These are phyloP conservation scores for Drosophila virilis DNA, from an alignment of 1,140 invertebrate species.

Conservation along the genomic window DNA sequence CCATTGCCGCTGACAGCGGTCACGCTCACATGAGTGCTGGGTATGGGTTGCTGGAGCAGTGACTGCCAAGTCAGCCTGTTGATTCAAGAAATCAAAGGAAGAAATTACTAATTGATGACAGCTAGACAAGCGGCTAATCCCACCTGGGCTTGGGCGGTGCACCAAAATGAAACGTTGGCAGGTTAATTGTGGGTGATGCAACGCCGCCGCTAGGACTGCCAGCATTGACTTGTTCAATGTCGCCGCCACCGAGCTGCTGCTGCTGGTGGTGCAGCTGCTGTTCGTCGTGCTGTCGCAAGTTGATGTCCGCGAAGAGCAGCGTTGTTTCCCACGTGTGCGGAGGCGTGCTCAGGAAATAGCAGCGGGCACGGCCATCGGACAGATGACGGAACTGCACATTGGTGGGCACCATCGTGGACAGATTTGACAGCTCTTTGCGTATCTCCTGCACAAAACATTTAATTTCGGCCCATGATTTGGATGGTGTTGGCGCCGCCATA, in stretches of 20 bases:
- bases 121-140: background rate
- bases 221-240: slow-evolving; percentile 10
- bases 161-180: slow-evolving; percentile 46
- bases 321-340: slow-evolving; percentile 95
- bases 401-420: slow-evolving; percentile 91
- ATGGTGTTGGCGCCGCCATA: slow-evolving; percentile 73
- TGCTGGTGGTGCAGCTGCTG: slow-evolving; percentile 32
- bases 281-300: slow-evolving; percentile 70
- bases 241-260: slow-evolving; percentile 43
- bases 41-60: slow-evolving; percentile 90
- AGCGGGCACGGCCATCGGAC: slow-evolving; percentile 90
- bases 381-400: slow-evolving; percentile 91
- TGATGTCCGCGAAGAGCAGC: slow-evolving; percentile 93
- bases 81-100: background rate
- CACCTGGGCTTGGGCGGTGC: slow-evolving; percentile 57
- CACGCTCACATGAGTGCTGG: slow-evolving; percentile 85
- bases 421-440: slow-evolving; percentile 89
- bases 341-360: slow-evolving; percentile 95
- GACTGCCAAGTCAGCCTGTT: slow-evolving; percentile 88
- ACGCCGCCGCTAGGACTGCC: slow-evolving; percentile 42
- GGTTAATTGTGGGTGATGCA: slow-evolving; percentile 50
- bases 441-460: slow-evolving; percentile 92
- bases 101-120: background rate
- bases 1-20: slow-evolving; percentile 83
- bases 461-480: slow-evolving; percentile 91